These are phyloP conservation scores for Leptinotarsa rubiginosa DNA, from an alignment of 2,888 invertebrate species.

Conservation along the genomic window DNA sequence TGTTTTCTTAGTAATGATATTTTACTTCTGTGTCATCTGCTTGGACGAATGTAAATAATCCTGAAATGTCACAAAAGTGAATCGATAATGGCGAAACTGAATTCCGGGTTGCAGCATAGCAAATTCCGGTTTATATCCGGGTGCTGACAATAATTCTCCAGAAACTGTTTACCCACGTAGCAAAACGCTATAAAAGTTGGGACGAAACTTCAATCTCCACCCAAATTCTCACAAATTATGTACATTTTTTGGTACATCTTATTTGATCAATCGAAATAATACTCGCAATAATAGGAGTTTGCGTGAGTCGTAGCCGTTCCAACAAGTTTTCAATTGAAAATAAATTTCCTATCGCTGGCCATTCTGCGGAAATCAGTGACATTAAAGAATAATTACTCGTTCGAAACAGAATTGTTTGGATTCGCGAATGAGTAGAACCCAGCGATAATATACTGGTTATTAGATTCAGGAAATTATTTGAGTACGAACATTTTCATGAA, in stretches of 20 bases:
- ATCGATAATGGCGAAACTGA: conserved; percentile 43
- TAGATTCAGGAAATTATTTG: too few relatives aligned
- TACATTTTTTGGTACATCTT: conserved; percentile 36
- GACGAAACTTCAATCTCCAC: conserved; percentile 32
- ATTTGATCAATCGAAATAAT: conserved; percentile 36
- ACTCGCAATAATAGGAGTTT: conserved; percentile 35
- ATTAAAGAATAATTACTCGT: not conserved
- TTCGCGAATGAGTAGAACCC: not conserved
- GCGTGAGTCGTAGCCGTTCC: conserved; percentile 30
- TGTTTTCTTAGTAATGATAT: too few relatives aligned
- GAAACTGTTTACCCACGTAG: conserved; percentile 50
- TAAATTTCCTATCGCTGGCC: conserved; percentile 30
- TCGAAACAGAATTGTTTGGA: not conserved
- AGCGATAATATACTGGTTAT: not conserved
- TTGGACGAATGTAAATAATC: not conserved
- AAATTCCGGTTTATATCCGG: conserved; percentile 51
- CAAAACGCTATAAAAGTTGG: conserved; percentile 43
- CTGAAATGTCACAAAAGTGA: not conserved
- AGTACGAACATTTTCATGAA: too few relatives aligned
- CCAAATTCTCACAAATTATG: conserved; percentile 34
- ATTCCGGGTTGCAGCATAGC: conserved; percentile 47
- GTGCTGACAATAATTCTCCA: conserved; percentile 48
- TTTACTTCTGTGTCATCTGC: not conserved
- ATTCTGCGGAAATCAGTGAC: conserved; percentile 35
- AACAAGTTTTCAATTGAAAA: conserved; percentile 19